These are phyloP conservation scores for Takifugu ocellatus DNA, from an alignment of 2,797 vertebrate genomes.

Conservation along the genomic window DNA sequence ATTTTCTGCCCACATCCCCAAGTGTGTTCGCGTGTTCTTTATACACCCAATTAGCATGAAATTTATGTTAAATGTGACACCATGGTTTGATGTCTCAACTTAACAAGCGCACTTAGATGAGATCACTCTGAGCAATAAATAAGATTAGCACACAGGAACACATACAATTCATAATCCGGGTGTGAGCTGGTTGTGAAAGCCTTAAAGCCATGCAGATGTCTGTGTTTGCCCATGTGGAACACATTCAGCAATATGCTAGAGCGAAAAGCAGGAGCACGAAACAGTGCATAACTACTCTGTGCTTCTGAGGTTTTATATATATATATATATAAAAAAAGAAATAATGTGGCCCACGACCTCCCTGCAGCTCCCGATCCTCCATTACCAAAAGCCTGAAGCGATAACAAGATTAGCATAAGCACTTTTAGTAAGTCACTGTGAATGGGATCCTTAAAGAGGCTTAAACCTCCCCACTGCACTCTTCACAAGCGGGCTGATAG, in stretches of 20 bases:
- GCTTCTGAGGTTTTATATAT: not conserved
- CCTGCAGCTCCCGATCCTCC: slow-evolving; percentile 37
- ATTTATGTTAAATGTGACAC: slow-evolving; percentile 43
- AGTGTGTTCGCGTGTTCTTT: slow-evolving; percentile 15
- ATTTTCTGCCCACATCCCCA: slow-evolving; percentile 26
- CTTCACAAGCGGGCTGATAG: slow-evolving; percentile 45
- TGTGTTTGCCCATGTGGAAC: slow-evolving; percentile 18
- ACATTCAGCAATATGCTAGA: slow-evolving; percentile 12
- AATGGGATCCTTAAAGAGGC: slow-evolving; percentile 64
- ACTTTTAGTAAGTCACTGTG: slow-evolving; percentile 63
- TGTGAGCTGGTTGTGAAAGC: slow-evolving; percentile 34
- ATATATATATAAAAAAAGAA: slow-evolving; percentile 16
- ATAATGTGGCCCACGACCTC: slow-evolving; percentile 36
- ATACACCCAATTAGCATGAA: slow-evolving; percentile 39
- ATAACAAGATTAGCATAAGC: slow-evolving; percentile 71
- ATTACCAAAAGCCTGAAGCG: slow-evolving; percentile 56
- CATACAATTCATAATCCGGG: slow-evolving; percentile 36
- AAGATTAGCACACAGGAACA: slow-evolving; percentile 45
- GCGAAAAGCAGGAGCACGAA: slow-evolving; percentile 7
- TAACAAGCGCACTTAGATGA: slow-evolving; percentile 38
- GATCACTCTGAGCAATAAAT: slow-evolving; percentile 46
- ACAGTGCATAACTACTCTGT: slow-evolving; percentile 14
- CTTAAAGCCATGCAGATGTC: slow-evolving; percentile 27
- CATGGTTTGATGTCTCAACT: slow-evolving; percentile 45
- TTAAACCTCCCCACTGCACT: slow-evolving; percentile 41